Evolutionary conservation across 2,888 invertebrate species (phyloP).

Genomic region (Leistus spinibarbis): DNA sequence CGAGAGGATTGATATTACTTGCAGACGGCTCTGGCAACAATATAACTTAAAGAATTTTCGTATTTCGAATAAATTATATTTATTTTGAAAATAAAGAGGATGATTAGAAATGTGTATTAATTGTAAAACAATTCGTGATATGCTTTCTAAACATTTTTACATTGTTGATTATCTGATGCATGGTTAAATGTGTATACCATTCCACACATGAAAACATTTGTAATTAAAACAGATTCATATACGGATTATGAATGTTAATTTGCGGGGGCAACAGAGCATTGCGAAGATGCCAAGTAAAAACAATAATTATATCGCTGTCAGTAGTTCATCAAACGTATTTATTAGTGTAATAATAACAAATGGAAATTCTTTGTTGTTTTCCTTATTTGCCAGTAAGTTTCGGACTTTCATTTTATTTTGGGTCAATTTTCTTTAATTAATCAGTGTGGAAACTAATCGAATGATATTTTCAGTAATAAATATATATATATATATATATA

Average conservation of each 20-base stretch:
- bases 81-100: neutral
- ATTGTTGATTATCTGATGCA: conserved; percentile 25
- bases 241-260: conserved; percentile 32
- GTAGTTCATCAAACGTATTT: neutral
- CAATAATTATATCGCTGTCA: neutral
- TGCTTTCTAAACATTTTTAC: conserved; percentile 35
- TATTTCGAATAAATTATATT: neutral
- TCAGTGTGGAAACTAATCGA: too few relatives aligned
- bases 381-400: neutral
- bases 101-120: neutral
- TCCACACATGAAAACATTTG: conserved; percentile 14
- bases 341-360: neutral
- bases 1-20: too few relatives aligned
- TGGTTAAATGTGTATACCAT: neutral
- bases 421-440: neutral
- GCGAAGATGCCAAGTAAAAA: neutral
- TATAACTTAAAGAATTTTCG: too few relatives aligned
- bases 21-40: too few relatives aligned
- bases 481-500: too few relatives aligned
- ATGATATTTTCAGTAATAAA: too few relatives aligned
- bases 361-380: neutral
- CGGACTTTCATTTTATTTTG: neutral
- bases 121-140: conserved; percentile 1
- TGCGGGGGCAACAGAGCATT: conserved; percentile 14
- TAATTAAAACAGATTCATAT: conserved; percentile 18